These are phyloP conservation scores for Julus scanicus DNA, from an alignment of 2,888 invertebrate genomes.

Conservation along the genomic window DNA sequence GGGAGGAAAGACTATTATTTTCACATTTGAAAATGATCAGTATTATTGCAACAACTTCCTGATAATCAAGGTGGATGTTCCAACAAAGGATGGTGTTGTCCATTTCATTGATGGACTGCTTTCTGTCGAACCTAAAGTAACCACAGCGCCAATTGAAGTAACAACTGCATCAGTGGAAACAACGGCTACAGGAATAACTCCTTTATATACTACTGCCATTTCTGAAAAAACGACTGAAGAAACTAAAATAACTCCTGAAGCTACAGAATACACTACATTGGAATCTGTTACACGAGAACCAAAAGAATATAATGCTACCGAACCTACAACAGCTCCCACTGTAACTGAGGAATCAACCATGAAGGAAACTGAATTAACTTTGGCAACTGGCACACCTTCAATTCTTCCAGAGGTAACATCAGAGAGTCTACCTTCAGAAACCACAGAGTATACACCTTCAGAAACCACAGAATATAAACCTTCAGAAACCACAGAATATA, in stretches of 20 bases:
- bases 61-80: slow-evolving; percentile 52
- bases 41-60: slow-evolving; percentile 54
- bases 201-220: background rate
- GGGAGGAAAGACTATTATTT: slow-evolving; percentile 50
- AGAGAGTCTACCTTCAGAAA: background rate
- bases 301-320: background rate
- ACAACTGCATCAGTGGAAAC: slow-evolving; percentile 32
- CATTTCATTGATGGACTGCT: slow-evolving; percentile 53
- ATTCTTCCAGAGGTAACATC: background rate
- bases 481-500: background rate
- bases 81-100: slow-evolving; percentile 52
- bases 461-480: background rate
- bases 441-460: background rate
- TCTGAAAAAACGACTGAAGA: background rate
- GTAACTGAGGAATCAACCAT: slow-evolving; percentile 13
- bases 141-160: background rate
- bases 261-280: slow-evolving; percentile 38
- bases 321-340: slow-evolving; percentile 1
- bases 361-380: background rate
- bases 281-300: background rate
- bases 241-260: background rate
- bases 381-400: background rate
- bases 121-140: slow-evolving; percentile 20
- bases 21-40: slow-evolving; percentile 25
- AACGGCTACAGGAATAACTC: background rate